These are phyloP conservation scores for Drosophila lini DNA, from an alignment of 1,140 invertebrate species.

Conservation along the genomic window DNA sequence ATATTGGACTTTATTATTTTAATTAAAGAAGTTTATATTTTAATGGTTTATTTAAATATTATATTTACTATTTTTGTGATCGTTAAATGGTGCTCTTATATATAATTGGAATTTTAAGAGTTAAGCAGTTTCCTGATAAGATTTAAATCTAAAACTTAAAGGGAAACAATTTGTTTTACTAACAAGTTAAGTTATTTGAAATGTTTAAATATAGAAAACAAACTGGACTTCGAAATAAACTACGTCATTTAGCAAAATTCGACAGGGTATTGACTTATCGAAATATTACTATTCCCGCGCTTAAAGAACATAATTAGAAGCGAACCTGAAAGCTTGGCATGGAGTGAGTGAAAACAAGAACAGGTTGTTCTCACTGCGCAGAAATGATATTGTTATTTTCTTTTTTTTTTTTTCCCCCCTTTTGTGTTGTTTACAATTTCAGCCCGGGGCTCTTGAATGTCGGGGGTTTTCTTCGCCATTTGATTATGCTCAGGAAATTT, in stretches of 20 bases:
- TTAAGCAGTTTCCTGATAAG: no score
- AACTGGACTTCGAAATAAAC: no score
- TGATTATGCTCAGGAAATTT: slow-evolving; percentile 77
- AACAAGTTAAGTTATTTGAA: background rate
- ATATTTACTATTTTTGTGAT: background rate
- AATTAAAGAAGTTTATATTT: background rate
- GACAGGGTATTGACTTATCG: slow-evolving; percentile 5
- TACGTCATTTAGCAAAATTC: background rate
- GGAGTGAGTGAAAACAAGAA: slow-evolving; percentile 12
- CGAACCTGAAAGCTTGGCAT: background rate
- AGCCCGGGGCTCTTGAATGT: slow-evolving; percentile 24
- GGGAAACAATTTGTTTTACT: background rate
- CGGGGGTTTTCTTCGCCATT: slow-evolving; percentile 64
- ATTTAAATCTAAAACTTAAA: background rate
- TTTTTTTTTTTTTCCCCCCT: slow-evolving; percentile 4
- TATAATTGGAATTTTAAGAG: no score
- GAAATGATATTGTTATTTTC: slow-evolving; percentile 47
- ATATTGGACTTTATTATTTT: background rate
- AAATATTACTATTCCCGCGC: background rate
- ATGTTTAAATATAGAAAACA: background rate
- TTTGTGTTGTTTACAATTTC: slow-evolving; percentile 25
- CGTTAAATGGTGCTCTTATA: background rate
- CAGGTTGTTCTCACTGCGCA: slow-evolving; percentile 37
- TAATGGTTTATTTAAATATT: background rate
- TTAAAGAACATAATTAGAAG: slow-evolving; percentile 38